Evolutionary conservation across 2,888 invertebrate species (phyloP).

Genomic region (Noctua pronuba): DNA sequence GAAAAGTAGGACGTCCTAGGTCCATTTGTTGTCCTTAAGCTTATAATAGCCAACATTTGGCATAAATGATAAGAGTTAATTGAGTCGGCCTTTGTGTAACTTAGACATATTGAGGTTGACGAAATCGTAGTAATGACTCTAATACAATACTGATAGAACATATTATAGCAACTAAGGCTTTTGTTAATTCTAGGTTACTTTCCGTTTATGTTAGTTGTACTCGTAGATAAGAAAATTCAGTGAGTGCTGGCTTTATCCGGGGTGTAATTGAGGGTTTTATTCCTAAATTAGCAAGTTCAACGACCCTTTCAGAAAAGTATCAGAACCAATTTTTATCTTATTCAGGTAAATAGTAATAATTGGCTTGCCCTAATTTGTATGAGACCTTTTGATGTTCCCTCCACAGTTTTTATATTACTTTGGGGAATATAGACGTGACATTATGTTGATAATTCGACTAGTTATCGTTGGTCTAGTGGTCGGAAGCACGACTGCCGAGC

Average conservation of each 20-base stretch:
- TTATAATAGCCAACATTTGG: slow-evolving; percentile 36
- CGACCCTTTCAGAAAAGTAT: neutral
- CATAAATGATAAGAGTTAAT: slow-evolving; percentile 46
- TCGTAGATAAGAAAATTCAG: slow-evolving; percentile 30
- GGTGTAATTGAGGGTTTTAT: slow-evolving; percentile 13
- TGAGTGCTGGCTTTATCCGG: neutral
- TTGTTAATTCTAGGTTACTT: slow-evolving; percentile 20
- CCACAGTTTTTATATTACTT: neutral
- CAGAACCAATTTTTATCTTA: neutral
- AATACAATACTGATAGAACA: slow-evolving; percentile 17
- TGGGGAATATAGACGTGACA: slow-evolving; percentile 1
- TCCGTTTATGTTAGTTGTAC: neutral
- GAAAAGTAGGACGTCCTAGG: slow-evolving; percentile 4
- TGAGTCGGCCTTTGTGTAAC: slow-evolving; percentile 27
- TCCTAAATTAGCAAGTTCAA: slow-evolving; percentile 1
- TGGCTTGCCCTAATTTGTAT: slow-evolving; percentile 6
- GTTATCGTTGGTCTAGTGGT: neutral
- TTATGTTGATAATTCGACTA: neutral
- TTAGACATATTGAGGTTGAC: slow-evolving; percentile 42
- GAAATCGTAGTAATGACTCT: slow-evolving; percentile 33
- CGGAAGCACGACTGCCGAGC: too few relatives aligned
- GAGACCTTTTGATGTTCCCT: neutral
- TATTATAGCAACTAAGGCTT: slow-evolving; percentile 19
- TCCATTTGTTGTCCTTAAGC: slow-evolving; percentile 13
- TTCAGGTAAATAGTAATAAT: slow-evolving; percentile 22